Conservation (phyloP, 2,888 invertebrate genomes). For the Apoderus coryli region DNA sequence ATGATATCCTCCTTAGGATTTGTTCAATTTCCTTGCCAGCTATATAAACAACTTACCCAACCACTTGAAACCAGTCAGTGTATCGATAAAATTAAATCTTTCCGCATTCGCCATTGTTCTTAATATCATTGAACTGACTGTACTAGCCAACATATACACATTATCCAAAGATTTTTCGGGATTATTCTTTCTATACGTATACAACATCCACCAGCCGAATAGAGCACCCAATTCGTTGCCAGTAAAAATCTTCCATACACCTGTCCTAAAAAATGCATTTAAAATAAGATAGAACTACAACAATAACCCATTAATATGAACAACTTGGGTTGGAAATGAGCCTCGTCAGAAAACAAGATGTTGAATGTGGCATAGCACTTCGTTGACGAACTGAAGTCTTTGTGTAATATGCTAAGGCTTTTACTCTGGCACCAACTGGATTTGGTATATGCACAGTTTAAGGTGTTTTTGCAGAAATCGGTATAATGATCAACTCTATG, state of each 20-base stretch:
- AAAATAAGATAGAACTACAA: no score
- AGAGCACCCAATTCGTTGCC: conserved; percentile 94
- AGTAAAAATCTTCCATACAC: conserved; percentile 75
- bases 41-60: conserved; percentile 67
- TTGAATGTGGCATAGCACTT: no score
- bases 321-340: no score
- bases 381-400: no score
- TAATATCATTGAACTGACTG: conserved; percentile 93
- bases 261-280: conserved; percentile 34
- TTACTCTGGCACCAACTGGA: no score
- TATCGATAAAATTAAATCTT: conserved; percentile 69
- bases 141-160: conserved; percentile 77
- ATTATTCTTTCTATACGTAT: conserved; percentile 39
- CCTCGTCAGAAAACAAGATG: no score
- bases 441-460: no score
- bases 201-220: conserved; percentile 85
- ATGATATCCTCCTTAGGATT: no score
- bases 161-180: conserved; percentile 38
- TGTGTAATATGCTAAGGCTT: no score
- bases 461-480: no score
- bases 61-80: conserved; percentile 99
- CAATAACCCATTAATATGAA: background rate
- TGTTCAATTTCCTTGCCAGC: no score
- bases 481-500: no score
- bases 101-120: conserved; percentile 63